Evolutionary conservation across 2,888 invertebrate genomes (phyloP).

Genomic region (Eupeodes luniger): DNA sequence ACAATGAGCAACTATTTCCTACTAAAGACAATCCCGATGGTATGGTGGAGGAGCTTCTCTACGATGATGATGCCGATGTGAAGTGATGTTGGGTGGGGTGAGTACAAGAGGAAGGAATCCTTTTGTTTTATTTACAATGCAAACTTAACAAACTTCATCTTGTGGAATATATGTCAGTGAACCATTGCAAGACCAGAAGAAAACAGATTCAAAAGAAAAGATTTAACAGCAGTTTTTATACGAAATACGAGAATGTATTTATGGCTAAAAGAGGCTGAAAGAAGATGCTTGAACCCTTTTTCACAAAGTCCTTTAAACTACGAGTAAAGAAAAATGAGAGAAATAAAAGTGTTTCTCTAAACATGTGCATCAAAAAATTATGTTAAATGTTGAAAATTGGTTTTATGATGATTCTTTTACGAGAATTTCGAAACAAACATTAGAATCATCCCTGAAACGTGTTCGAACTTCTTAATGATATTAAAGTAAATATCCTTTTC

Average conservation of each 20-base stretch:
- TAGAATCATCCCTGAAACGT: conserved; percentile 67
- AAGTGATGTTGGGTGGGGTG: not conserved
- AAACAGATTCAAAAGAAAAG: conserved; percentile 50
- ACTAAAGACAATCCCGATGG: conserved; percentile 24
- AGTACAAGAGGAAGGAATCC: conserved; percentile 22
- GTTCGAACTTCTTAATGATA: conserved; percentile 50
- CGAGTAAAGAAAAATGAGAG: not conserved
- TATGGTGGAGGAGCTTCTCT: not conserved
- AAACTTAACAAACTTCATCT: conserved; percentile 61
- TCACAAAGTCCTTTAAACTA: conserved; percentile 6
- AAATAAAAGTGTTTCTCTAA: conserved; percentile 1
- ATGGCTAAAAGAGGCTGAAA: conserved; percentile 7
- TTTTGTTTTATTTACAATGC: conserved; percentile 73
- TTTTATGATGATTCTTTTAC: conserved; percentile 15
- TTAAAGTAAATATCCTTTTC: conserved; percentile 40
- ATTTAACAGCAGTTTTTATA: conserved; percentile 58
- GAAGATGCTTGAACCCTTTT: conserved; percentile 6
- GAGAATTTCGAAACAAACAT: conserved; percentile 27
- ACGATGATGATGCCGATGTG: not conserved
- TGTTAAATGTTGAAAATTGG: conserved; percentile 57
- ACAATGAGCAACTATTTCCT: conserved; percentile 65
- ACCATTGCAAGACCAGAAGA: conserved; percentile 50
- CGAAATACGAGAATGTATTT: conserved; percentile 3
- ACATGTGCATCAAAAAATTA: conserved; percentile 60
- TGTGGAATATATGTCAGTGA: conserved; percentile 70